A percentile compares a stretch with the other conserved stretches of the same genome.
Evolutionary conservation across 2,797 vertebrate species (phyloP).

Genomic region (Microchirus variegatus): DNA sequence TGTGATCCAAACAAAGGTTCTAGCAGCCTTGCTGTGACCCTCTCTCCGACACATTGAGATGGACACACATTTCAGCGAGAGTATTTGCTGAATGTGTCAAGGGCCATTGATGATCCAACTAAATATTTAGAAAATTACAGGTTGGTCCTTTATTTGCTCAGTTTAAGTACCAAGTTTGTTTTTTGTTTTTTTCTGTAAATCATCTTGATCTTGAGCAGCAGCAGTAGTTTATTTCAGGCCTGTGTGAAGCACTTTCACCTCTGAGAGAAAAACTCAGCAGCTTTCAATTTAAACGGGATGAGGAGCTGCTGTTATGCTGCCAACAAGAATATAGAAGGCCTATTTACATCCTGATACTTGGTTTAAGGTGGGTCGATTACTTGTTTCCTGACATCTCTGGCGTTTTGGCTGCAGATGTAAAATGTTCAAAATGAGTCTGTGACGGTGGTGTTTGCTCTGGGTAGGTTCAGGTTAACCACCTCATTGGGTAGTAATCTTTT

Average conservation of each 20-base stretch:
- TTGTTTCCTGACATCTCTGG: slow-evolving; percentile 7
- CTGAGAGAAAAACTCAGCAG: not conserved
- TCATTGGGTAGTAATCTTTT: too few relatives aligned
- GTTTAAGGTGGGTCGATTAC: not conserved
- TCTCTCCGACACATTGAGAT: too few relatives aligned
- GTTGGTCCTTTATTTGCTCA: not conserved
- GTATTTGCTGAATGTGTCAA: not conserved
- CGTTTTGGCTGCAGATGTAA: not conserved
- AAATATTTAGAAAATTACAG: not conserved
- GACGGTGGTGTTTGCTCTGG: not conserved
- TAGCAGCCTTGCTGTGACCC: too few relatives aligned
- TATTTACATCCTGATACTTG: not conserved
- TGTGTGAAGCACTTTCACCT: slow-evolving; percentile 10
- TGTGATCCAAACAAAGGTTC: not conserved
- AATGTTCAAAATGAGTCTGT: not conserved
- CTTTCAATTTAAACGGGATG: not conserved
- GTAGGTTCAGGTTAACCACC: too few relatives aligned
- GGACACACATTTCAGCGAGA: too few relatives aligned
- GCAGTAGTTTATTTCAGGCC: not conserved
- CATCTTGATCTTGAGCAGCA: not conserved
- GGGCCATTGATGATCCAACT: not conserved
- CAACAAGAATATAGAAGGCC: not conserved
- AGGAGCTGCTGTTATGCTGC: slow-evolving; percentile 5
- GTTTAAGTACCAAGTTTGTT: not conserved
- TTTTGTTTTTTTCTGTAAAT: not conserved